Base-by-base conservation (phyloP, 2,113 vertebrate species). In the Pygoscelis adeliae region DNA sequence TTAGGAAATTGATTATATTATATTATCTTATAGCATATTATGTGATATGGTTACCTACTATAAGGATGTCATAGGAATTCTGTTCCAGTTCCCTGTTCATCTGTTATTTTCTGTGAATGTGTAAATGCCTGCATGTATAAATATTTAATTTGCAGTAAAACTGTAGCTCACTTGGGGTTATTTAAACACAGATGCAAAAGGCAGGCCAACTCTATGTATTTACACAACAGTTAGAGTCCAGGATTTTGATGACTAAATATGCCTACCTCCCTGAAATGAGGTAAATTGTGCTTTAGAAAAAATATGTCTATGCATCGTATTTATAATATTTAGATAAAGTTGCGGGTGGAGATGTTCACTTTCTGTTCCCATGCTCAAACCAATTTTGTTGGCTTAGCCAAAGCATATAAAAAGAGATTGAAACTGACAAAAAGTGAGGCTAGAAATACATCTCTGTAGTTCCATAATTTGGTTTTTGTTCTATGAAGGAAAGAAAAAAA, bases 101-200 rank as follows among this genome's bases (percentile, higher is more conserved):
- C 42, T 19, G 10, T 67, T 83, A 56, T 88, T 78, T 94, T 67
- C 29, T 82, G 61, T 87, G 59, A 67, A 71, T 78, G 34, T 47
- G 38, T 67, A 81, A 94, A 95, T 76, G 66, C 46, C 9, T 92
- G 40, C 30, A 76, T 19, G 0, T 72, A 85, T 89, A 93, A 91
- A 91, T 95, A 91, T 89, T 91, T 95, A 74, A 89, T 91, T 87
- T 94, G 30, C 56, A 92, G 50, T 83, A 65, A 91, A 91, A 91
- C 27, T 79, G 15, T 61, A 88, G 36, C 32, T 91, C 38, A 53
- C 55, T 42, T 83, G 71, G 58, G 71, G 56, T 79, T 93, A 62
- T 86, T 94, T 83, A 91, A 93, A 94, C 18, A 87, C 34, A 88
- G 83, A 74, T 67, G 46, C 14, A 69, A 87, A 91, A 89, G 58